Conservation (phyloP, 2,797 vertebrate genomes). For the Cyclura pinguis region DNA sequence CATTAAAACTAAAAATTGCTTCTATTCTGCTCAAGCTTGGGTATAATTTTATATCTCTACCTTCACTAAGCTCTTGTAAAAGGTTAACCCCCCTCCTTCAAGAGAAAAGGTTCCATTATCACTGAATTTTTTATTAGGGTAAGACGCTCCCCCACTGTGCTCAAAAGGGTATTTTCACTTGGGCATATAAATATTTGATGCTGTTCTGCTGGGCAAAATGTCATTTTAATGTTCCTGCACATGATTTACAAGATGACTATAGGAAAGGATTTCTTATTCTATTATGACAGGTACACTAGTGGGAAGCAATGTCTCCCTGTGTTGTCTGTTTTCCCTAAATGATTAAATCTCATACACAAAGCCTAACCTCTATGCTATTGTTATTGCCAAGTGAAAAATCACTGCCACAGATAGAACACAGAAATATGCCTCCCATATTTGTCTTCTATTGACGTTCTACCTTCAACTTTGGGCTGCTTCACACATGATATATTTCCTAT, state of each 20-base stretch:
- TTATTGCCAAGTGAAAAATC: slow-evolving; percentile 24
- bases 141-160: slow-evolving; percentile 77
- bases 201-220: slow-evolving; percentile 76
- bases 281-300: slow-evolving; percentile 58
- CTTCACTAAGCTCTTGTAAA: slow-evolving; percentile 31
- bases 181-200: slow-evolving; percentile 84
- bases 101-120: slow-evolving; percentile 77
- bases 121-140: slow-evolving; percentile 81
- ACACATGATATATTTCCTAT: neutral
- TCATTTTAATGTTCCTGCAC: slow-evolving; percentile 76
- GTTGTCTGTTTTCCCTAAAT: slow-evolving; percentile 57
- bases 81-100: slow-evolving; percentile 74
- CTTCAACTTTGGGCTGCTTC: neutral
- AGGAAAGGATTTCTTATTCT: slow-evolving; percentile 61
- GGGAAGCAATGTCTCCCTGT: slow-evolving; percentile 47
- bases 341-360: slow-evolving; percentile 26
- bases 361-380: slow-evolving; percentile 44
- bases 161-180: slow-evolving; percentile 76
- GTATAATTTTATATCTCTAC: slow-evolving; percentile 35
- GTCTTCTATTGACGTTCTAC: slow-evolving; percentile 28
- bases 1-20: slow-evolving; percentile 51
- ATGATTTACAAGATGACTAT: slow-evolving; percentile 72
- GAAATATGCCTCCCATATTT: neutral
- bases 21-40: slow-evolving; percentile 27
- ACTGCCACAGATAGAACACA: neutral